Evolutionary conservation across 2,113 vertebrate genomes (phyloP), one percentile per base, ranked within the genome.

Genomic region (Lipotes vexillifer): DNA sequence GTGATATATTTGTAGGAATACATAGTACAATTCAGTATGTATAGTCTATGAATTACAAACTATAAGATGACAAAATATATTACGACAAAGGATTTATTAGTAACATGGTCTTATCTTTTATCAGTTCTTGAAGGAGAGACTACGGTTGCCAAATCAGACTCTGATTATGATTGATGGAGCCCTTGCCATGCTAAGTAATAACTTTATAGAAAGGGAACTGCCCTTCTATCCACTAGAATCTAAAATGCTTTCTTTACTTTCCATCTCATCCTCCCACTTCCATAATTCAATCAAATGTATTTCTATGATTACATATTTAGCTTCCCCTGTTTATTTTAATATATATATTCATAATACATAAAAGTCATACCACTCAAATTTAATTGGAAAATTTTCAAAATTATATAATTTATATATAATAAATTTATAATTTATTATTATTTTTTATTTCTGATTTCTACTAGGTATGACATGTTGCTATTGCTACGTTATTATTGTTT

Each of bases 21-120:
- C 2, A 52, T 1, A 29, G 8, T 27, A 44, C 1, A 83, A 86
- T 72, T 88, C 38, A 77, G 29, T 33, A 63, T 72, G 8, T 46
- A 63, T 17, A 72, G 29, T 55, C 44, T 44, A 95, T 89, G 92
- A 86, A 93, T 93, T 95, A 93, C 10, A 90, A 90, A 65, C 27
- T 57, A 11, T 80, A 90, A 63, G 14, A 59, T 89, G n/a, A 69
- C 49, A 69, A 95, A 96, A 71, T 38, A 84, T 46, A 52, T 46
- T 68, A 29, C 9, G 74, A 75, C 13, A 49, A 85, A 96, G 18
- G 18, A 88, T 90, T 94, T 90, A 85, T 96, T 97, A 66, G 9
- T 63, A 44, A 96, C 95, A 89, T 55, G 14, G 29, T 65, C n/a
- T 93, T 87, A 36, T 85, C 72, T 81, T 96, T 57, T n/a, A 75